These are phyloP conservation scores for Sebastes minor DNA, from an alignment of 2,797 vertebrate species.

Conservation along the genomic window DNA sequence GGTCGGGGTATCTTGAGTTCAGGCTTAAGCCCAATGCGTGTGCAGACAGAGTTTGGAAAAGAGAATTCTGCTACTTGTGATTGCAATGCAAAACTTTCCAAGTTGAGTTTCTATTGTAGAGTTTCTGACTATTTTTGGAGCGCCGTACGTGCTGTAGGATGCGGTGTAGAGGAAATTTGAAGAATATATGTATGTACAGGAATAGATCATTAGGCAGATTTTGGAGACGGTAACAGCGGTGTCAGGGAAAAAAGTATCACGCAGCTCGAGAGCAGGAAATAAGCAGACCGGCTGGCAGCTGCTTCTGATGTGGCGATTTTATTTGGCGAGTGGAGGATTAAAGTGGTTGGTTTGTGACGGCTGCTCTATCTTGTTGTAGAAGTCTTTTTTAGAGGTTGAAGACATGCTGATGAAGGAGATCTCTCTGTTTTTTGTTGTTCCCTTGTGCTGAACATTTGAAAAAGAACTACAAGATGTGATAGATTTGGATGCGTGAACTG, in stretches of 20 bases:
- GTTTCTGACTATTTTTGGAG: constrained; percentile 48
- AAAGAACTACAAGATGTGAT: constrained; percentile 1
- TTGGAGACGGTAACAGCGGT: constrained; percentile 28
- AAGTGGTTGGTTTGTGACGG: constrained; percentile 28
- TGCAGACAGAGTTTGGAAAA: constrained; percentile 5
- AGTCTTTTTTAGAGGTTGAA: neutral
- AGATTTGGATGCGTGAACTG: neutral
- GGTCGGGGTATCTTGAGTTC: constrained; percentile 28
- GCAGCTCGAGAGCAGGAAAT: constrained; percentile 45
- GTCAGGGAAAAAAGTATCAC: constrained; percentile 32
- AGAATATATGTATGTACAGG: constrained; percentile 27
- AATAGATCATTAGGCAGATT: constrained; percentile 58
- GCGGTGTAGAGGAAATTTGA: constrained; percentile 23
- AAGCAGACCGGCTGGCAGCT: constrained; percentile 53
- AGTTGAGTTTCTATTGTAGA: constrained; percentile 7
- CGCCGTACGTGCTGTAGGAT: neutral
- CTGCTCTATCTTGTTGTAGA: neutral
- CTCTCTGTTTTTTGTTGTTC: neutral
- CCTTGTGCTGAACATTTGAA: neutral
- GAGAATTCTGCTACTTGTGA: constrained; percentile 27
- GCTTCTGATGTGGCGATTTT: constrained; percentile 54
- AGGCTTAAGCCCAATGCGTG: neutral
- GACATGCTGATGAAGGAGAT: constrained; percentile 11
- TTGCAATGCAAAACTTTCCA: constrained; percentile 33
- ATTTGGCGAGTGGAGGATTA: constrained; percentile 40